Base-by-base conservation (phyloP, 2,113 vertebrate genomes). In the Macquaria australasica region DNA sequence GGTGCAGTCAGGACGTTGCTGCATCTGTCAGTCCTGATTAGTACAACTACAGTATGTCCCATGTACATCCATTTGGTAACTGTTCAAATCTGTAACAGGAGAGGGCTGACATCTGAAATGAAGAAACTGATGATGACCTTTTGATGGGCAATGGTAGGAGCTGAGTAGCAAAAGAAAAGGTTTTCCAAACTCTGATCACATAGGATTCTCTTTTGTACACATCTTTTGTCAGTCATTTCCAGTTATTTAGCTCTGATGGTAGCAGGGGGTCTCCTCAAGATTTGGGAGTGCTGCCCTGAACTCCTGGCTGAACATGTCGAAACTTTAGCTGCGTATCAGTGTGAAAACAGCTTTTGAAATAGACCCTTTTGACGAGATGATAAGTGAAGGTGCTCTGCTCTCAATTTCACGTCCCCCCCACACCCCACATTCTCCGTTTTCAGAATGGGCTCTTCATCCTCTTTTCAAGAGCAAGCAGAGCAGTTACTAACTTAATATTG, bases 401-500 rank as follows among this genome's bases (percentile, higher is more conserved):
- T 56, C 51, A 11, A 16, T 20, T 34, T 16, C 28, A 20, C n/a
- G 28, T 8, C 43, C 5, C 7, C 7, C 20, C 25, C 28, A 37
- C 7, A 7, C 20, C 21, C 28, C 51, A 45, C 41, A 21, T 62
- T 59, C 43, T 66, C 59, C 39, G 56, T 16, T 39, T 73, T 62
- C 34, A 41, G n/a, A 62, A 28, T 10, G 50, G 18, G 50, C 72
- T 76, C 50, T 8, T 74, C 8, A 56, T 78, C 62, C 77, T 89
- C 67, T 86, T 88, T 75, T 88, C 81, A 86, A 89, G 85, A 87
- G 76, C 74, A 28, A 56, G 72, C 67, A 6, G 69, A 72, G 77
- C 74, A 18, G 39, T 43, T 8, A 18, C 60, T 25, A 15, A 80
- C 74, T 51, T 72, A 11, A 58, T 34, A 34, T 34, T 62, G 51